Percentiles rank a stretch among this genome's conserved stretches.
phyloP scores from a whole-genome alignment of 2,797 vertebrate species.

The Buphagus erythrorhynchus region DNA sequence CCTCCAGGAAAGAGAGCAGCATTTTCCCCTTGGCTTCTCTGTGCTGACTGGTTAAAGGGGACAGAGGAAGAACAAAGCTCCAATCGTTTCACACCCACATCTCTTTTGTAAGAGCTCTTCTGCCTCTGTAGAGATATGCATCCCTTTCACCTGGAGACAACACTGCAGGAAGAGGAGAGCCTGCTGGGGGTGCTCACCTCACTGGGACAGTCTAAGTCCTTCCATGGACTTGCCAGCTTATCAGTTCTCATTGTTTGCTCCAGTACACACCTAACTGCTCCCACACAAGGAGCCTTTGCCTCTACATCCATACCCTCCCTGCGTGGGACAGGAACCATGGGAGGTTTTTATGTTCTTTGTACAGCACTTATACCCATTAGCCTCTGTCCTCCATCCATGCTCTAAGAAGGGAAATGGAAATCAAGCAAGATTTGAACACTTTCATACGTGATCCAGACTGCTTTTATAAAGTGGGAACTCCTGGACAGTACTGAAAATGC shows the following conservation, averaged over 20 bases:
- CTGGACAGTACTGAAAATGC: background rate
- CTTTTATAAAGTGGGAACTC: background rate
- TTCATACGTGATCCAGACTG: background rate
- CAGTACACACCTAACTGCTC: background rate
- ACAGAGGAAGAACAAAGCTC: background rate
- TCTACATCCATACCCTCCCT: background rate
- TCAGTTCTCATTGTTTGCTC: background rate
- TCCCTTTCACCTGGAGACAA: background rate
- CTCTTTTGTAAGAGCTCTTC: background rate
- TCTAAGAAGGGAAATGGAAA: background rate
- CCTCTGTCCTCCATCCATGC: rapidly evolving
- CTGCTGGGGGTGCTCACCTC: background rate
- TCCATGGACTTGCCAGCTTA: background rate
- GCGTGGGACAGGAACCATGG: background rate
- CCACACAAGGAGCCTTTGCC: background rate
- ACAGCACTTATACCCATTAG: background rate
- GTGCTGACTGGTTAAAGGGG: background rate
- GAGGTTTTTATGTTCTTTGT: background rate
- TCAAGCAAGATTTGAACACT: background rate
- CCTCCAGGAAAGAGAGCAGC: background rate
- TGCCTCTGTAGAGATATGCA: background rate
- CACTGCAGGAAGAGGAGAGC: background rate
- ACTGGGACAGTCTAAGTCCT: background rate
- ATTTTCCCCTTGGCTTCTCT: background rate
- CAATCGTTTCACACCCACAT: background rate